Conservation (phyloP, 2,888 invertebrate genomes). For the Conus canariensis region DNA sequence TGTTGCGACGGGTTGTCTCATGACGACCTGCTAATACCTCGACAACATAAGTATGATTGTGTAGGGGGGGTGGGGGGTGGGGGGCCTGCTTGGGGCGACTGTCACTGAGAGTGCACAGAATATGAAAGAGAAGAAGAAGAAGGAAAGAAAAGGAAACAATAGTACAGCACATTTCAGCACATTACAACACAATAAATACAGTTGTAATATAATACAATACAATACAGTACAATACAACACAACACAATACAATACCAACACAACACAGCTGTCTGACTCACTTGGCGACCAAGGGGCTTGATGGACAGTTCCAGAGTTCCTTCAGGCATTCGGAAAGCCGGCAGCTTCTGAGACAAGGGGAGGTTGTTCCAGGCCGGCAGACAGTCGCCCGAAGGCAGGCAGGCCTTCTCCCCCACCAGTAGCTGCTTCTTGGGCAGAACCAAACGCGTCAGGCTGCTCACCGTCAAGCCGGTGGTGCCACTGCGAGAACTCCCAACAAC, state of each 20-base stretch:
- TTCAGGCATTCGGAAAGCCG: not conserved
- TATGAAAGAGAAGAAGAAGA: too few species aligned
- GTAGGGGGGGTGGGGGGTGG: too few species aligned
- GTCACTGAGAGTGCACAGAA: too few species aligned
- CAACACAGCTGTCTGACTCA: not conserved
- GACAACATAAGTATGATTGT: too few species aligned
- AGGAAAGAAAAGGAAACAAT: too few species aligned
- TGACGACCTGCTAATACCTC: too few species aligned
- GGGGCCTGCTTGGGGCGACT: too few species aligned
- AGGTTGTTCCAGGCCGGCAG: constrained; percentile 4
- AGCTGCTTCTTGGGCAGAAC: constrained; percentile 14
- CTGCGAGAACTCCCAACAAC: not conserved
- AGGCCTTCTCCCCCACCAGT: not conserved
- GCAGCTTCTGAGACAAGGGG: constrained; percentile 20
- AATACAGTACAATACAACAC: too few species aligned
- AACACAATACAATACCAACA: not conserved
- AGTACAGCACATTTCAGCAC: too few species aligned
- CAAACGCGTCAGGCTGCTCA: not conserved
- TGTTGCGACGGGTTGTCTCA: too few species aligned
- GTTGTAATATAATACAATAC: too few species aligned
- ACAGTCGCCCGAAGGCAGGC: constrained; percentile 2
- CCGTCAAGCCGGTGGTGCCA: not conserved
- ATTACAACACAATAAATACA: too few species aligned
- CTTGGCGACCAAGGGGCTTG: not conserved
- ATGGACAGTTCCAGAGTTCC: not conserved